A percentile compares a stretch with the other conserved stretches of the same genome.
These are phyloP conservation scores for Octodonta nipae DNA, from an alignment of 2,888 invertebrate genomes.

Conservation along the genomic window DNA sequence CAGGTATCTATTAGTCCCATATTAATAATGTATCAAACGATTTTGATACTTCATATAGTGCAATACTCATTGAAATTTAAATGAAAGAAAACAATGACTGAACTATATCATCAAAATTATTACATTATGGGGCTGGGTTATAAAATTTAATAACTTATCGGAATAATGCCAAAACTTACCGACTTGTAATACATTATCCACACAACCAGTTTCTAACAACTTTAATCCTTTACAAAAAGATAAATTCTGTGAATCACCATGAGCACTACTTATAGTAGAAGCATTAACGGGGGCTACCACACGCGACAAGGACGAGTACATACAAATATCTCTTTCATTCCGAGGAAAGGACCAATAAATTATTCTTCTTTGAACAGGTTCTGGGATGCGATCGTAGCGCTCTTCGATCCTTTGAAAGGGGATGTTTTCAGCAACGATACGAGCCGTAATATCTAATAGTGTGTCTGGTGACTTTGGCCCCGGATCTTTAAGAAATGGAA, in stretches of 20 bases:
- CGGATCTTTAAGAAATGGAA: conserved; percentile 26
- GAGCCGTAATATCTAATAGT: conserved; percentile 69
- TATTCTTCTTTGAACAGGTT: conserved; percentile 75
- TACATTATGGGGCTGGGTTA: too few relatives aligned
- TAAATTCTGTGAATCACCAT: conserved; percentile 59
- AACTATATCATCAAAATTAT: too few relatives aligned
- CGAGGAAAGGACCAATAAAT: conserved; percentile 83
- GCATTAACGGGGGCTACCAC: conserved; percentile 30
- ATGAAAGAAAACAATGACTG: too few relatives aligned
- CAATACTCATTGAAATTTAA: too few relatives aligned
- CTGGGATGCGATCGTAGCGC: conserved; percentile 74
- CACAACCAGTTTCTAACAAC: conserved; percentile 67
- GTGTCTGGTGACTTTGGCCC: conserved; percentile 48
- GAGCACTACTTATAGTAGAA: conserved; percentile 16
- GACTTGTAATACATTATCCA: conserved; percentile 77
- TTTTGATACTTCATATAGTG: too few relatives aligned
- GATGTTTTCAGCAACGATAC: conserved; percentile 70
- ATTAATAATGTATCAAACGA: too few relatives aligned
- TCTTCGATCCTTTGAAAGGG: conserved; percentile 80
- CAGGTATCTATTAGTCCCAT: too few relatives aligned
- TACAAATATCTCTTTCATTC: conserved; percentile 76
- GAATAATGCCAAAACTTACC: too few relatives aligned
- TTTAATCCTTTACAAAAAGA: conserved; percentile 79
- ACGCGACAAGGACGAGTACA: conserved; percentile 69
- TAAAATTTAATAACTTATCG: too few relatives aligned